Conservation (phyloP, 2,888 invertebrate species). For the Brassicogethes aeneus region DNA sequence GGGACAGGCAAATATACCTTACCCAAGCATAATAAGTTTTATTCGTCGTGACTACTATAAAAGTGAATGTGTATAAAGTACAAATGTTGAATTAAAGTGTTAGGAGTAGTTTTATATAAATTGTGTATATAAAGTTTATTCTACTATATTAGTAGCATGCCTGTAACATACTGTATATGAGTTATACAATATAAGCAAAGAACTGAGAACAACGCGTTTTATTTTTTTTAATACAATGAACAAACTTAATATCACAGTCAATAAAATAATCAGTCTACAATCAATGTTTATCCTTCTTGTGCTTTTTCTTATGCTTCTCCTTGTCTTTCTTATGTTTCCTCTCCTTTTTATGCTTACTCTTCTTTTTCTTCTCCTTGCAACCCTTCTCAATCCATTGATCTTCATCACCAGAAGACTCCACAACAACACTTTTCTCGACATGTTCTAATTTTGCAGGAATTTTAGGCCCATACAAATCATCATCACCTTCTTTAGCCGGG, state of each 20-base stretch:
- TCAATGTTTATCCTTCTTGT: constrained; percentile 2
- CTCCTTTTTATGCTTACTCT: constrained; percentile 21
- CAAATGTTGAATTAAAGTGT: too few relatives aligned
- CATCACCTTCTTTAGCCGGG: constrained; percentile 1
- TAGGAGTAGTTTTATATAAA: too few relatives aligned
- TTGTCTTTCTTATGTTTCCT: constrained; percentile 36
- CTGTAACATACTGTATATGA: too few relatives aligned
- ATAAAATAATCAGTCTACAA: not conserved
- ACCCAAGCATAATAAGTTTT: too few relatives aligned
- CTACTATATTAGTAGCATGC: too few relatives aligned
- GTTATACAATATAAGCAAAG: too few relatives aligned
- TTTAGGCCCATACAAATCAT: constrained; percentile 24
- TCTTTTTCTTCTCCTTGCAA: constrained; percentile 14
- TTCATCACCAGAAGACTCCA: constrained; percentile 14
- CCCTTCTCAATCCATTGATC: constrained; percentile 31
- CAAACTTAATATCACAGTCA: not conserved
- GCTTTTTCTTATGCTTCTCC: constrained; percentile 14
- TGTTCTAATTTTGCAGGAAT: constrained; percentile 17
- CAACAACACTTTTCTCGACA: constrained; percentile 3
- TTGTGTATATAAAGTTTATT: too few relatives aligned
- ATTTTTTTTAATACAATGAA: too few relatives aligned
- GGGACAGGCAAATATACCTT: constrained; percentile 46
- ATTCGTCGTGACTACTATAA: too few relatives aligned
- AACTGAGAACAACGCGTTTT: too few relatives aligned
- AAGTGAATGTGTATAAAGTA: too few relatives aligned